Percentiles rank a stretch among this genome's conserved stretches.
Evolutionary conservation across 2,797 vertebrate genomes (phyloP).

Genomic region (Parauchenoglanis punctatus): DNA sequence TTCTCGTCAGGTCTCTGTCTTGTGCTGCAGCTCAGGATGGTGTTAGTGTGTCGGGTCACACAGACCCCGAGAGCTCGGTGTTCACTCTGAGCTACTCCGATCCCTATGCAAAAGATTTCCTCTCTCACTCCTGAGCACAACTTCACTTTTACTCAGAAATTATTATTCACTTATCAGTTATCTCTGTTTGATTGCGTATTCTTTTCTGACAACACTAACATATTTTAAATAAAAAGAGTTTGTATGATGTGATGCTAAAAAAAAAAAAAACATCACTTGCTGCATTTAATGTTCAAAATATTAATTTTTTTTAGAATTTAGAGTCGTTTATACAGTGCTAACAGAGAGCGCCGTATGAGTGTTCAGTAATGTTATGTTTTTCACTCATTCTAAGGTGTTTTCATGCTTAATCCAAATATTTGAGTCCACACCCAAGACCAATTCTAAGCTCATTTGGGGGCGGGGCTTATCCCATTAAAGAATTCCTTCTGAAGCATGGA

Average conservation of each 20-base stretch:
- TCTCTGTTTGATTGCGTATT: neutral
- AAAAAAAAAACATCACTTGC: too few species aligned
- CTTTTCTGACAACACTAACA: neutral
- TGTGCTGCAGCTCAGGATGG: constrained; percentile 50
- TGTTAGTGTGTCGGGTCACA: constrained; percentile 47
- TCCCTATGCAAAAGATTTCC: neutral
- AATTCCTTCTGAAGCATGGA: neutral
- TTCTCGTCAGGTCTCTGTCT: constrained; percentile 52
- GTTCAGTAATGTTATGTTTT: neutral
- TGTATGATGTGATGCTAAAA: too few species aligned
- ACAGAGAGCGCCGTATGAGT: neutral
- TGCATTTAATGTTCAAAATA: neutral
- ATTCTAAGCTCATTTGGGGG: neutral
- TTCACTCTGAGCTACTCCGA: constrained; percentile 2
- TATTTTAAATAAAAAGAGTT: neutral
- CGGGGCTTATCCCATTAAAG: neutral
- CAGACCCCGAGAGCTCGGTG: constrained; percentile 42
- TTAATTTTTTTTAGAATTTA: neutral
- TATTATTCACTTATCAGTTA: neutral
- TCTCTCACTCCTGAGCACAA: neutral
- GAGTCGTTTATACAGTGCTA: neutral
- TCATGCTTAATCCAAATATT: neutral
- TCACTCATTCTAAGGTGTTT: neutral
- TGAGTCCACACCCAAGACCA: neutral
- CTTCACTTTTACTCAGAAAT: neutral